Evolutionary conservation across 2,888 invertebrate genomes (phyloP).

Genomic region (Lomographa bimaculata): DNA sequence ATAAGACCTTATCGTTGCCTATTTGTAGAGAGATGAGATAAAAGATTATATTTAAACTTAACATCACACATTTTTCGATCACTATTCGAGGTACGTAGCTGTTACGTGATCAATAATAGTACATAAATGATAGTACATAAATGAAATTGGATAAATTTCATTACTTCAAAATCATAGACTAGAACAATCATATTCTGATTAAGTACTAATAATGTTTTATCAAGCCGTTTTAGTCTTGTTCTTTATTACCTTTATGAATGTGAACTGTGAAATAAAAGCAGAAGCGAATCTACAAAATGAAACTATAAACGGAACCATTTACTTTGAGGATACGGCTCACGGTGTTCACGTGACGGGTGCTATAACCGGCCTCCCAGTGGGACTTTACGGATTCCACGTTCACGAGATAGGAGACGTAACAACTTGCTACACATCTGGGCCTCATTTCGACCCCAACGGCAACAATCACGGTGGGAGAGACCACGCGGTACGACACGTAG

Average conservation of each 20-base stretch:
- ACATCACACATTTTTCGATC: too few relatives aligned
- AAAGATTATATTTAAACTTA: constrained; percentile 7
- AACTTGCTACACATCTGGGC: constrained; percentile 82
- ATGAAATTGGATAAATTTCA: too few relatives aligned
- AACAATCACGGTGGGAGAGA: constrained; percentile 85
- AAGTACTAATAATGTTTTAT: constrained; percentile 19
- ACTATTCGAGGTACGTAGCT: too few relatives aligned
- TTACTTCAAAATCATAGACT: background rate
- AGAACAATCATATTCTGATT: constrained; percentile 1
- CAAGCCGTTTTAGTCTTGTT: constrained; percentile 13
- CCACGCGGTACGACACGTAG: constrained; percentile 85
- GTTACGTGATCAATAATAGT: too few relatives aligned
- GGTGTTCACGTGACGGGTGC: constrained; percentile 77
- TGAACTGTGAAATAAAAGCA: constrained; percentile 43
- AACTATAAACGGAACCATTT: constrained; percentile 50
- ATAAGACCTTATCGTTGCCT: constrained; percentile 4
- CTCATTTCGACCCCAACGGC: constrained; percentile 87
- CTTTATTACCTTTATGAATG: constrained; percentile 16
- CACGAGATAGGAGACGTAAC: constrained; percentile 83
- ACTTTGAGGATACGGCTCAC: constrained; percentile 72
- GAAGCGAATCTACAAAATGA: constrained; percentile 48
- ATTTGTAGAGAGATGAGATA: constrained; percentile 10
- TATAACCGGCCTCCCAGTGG: constrained; percentile 75
- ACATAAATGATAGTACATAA: too few relatives aligned
- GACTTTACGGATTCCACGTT: constrained; percentile 86